These are phyloP conservation scores for Drosophila leonis DNA, from an alignment of 2,888 invertebrate genomes.

Conservation along the genomic window DNA sequence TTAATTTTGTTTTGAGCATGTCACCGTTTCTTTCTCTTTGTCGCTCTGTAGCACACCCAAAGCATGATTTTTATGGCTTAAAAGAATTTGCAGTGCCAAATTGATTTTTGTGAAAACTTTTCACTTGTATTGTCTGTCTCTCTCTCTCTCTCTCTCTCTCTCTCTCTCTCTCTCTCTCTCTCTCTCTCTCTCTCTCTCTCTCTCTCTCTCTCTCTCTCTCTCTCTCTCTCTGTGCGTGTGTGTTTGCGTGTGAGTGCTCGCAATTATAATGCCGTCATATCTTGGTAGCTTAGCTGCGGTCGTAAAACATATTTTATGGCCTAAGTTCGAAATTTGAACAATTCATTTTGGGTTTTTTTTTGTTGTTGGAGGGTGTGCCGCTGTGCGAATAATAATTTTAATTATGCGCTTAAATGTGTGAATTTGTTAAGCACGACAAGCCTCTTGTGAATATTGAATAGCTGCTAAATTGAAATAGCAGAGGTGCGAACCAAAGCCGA, in stretches of 20 bases:
- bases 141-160: no score
- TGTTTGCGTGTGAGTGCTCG: constrained; percentile 25
- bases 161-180: no score
- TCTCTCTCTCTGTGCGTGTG: no score
- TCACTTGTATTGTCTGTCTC: constrained; percentile 6
- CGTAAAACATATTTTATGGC: constrained; percentile 66
- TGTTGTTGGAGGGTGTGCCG: constrained; percentile 35
- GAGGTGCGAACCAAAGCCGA: not conserved
- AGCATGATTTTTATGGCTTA: constrained; percentile 48
- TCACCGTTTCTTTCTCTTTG: not conserved
- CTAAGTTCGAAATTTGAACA: constrained; percentile 47
- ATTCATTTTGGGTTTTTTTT: constrained; percentile 29
- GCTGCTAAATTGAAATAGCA: not conserved
- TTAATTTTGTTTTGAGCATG: constrained; percentile 12
- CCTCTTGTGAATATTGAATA: constrained; percentile 10
- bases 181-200: no score
- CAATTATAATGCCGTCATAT: constrained; percentile 68
- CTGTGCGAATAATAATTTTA: constrained; percentile 13
- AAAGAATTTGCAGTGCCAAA: constrained; percentile 54
- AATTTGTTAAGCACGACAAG: constrained; percentile 26
- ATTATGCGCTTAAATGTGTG: constrained; percentile 31
- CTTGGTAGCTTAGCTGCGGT: constrained; percentile 41
- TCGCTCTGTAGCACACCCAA: constrained; percentile 40
- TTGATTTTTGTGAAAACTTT: constrained; percentile 38
- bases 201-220: no score